phyloP scores from a whole-genome alignment of 2,113 vertebrate species.

The Megalops atlanticus region DNA sequence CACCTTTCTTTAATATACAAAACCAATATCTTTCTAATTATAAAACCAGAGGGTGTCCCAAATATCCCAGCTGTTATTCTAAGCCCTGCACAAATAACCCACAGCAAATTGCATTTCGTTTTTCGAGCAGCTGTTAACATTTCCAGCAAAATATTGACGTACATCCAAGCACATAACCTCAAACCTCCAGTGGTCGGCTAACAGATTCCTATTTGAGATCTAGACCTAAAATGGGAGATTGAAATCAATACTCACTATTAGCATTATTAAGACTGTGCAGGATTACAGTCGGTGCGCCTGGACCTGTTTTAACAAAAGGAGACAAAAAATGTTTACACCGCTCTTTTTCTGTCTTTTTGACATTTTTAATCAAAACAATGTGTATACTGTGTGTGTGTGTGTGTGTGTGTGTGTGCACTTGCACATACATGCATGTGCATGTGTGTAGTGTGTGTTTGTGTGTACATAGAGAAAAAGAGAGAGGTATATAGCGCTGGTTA shows the following conservation, averaged over 20 bases:
- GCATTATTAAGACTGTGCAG: slow-evolving; percentile 81
- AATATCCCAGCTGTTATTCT: slow-evolving; percentile 59
- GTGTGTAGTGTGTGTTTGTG: too few species aligned
- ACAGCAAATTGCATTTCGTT: slow-evolving; percentile 52
- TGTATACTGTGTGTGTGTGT: not conserved
- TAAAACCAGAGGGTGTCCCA: slow-evolving; percentile 44
- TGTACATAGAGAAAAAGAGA: too few species aligned
- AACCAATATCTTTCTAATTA: slow-evolving; percentile 64
- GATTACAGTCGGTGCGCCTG: slow-evolving; percentile 82
- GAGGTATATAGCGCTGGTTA: too few species aligned
- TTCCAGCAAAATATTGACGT: slow-evolving; percentile 19
- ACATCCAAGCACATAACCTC: slow-evolving; percentile 20
- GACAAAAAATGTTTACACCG: slow-evolving; percentile 6
- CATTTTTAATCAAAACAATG: too few species aligned
- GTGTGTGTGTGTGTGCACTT: not conserved
- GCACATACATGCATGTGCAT: not conserved
- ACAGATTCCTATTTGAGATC: not conserved
- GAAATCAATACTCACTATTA: slow-evolving; percentile 74
- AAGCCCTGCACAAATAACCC: slow-evolving; percentile 54
- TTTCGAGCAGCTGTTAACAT: slow-evolving; percentile 56
- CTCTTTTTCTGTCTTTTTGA: too few species aligned
- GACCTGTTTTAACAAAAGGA: slow-evolving; percentile 73
- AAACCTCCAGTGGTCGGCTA: not conserved
- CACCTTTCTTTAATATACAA: not conserved
- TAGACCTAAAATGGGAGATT: slow-evolving; percentile 7